A percentile compares a stretch with the other conserved stretches of the same genome.
phyloP scores from a whole-genome alignment of 2,113 vertebrate genomes.

The Gavia stellata region DNA sequence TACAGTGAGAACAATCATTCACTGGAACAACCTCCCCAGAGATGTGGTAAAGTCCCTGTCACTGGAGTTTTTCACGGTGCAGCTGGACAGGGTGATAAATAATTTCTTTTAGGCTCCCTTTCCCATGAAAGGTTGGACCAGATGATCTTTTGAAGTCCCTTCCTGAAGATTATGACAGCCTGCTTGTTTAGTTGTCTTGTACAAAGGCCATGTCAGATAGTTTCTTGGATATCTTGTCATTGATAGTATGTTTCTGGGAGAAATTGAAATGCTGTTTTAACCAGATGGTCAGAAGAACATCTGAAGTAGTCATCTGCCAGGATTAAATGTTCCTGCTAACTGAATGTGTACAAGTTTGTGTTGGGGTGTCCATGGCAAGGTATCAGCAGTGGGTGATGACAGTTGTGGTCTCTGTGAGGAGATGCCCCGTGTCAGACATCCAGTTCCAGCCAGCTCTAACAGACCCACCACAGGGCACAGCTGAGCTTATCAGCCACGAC shows the following conservation, averaged over 20 bases:
- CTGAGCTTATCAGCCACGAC: neutral
- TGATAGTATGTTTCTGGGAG: neutral
- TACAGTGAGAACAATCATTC: neutral
- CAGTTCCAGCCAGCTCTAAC: neutral
- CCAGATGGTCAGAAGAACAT: neutral
- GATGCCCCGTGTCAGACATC: fast-evolving
- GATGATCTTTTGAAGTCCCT: neutral
- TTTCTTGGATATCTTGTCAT: neutral
- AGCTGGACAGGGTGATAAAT: neutral
- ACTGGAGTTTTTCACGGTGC: neutral
- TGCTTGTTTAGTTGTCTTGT: neutral
- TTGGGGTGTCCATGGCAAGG: neutral
- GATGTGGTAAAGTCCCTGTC: neutral
- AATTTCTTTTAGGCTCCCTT: neutral
- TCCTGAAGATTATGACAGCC: neutral
- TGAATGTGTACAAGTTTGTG: neutral
- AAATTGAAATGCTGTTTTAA: neutral
- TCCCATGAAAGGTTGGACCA: neutral
- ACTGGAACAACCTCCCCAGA: neutral
- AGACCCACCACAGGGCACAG: neutral
- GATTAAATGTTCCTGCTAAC: neutral
- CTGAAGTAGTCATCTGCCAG: neutral
- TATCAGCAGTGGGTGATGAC: neutral
- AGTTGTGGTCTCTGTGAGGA: neutral
- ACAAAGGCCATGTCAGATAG: neutral